Percentiles rank a stretch among this genome's conserved stretches.
Conservation (phyloP, 2,797 vertebrate species). For the Diplodus puntazzo region DNA sequence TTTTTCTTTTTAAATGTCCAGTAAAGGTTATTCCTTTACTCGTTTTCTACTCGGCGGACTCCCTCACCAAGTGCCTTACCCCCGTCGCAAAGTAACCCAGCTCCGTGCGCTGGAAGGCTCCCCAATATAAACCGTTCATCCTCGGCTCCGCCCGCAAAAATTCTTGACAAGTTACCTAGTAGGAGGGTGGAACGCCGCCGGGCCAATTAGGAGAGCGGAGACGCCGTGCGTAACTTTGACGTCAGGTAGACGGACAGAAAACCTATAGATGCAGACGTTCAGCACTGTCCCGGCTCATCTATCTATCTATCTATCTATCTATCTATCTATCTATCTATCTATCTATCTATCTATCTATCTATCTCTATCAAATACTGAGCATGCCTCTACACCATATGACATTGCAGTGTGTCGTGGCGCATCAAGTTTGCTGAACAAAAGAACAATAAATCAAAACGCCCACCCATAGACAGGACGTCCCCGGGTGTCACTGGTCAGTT, state of each 20-base stretch:
- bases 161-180: conserved; percentile 60
- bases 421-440: background rate
- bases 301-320: background rate
- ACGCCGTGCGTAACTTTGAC: conserved; percentile 59
- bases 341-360: conserved; percentile 14
- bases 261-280: conserved; percentile 28
- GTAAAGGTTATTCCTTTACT: background rate
- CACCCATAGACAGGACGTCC: too few species aligned
- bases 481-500: background rate
- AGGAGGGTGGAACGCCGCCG: conserved; percentile 48
- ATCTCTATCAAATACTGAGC: background rate
- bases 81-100: conserved; percentile 68
- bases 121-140: conserved; percentile 79
- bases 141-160: conserved; percentile 75
- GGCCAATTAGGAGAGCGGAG: conserved; percentile 66
- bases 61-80: conserved; percentile 32
- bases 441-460: background rate
- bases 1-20: background rate
- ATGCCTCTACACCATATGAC: too few species aligned
- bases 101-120: conserved; percentile 37
- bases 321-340: background rate
- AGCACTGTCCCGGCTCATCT: background rate
- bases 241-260: conserved; percentile 35
- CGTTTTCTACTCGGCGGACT: conserved; percentile 4
- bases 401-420: background rate